Base-by-base conservation (phyloP, 2,888 invertebrate genomes). In the Mechanitis messenoides region DNA sequence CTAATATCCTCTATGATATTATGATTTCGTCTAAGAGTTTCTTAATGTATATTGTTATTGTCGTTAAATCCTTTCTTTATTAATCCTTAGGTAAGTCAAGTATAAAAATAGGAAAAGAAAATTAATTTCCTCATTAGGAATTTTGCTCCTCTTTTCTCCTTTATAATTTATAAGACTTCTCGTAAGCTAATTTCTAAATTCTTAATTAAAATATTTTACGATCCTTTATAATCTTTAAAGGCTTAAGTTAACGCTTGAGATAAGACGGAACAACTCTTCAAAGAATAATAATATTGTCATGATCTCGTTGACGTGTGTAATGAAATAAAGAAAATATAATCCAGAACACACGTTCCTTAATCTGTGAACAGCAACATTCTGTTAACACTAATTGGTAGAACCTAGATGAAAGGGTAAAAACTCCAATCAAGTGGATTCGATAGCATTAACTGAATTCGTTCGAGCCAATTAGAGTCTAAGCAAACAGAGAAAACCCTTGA, bases 351-450 rank as follows among this genome's bases (percentile, higher is more conserved):
- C 20, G 20, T 20, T 1, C 20, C 20, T 20, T 20, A 20, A 20
- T 58, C 55, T 56, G 45, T 58, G 55, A 56, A 59, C 61, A 61
- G 58, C 35, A 63, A 45, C 56, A 56, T 59, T 57, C 54, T 54
- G 31, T 9, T 65, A 65, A 55, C 47, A 59, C 53, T 64, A 61
- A 68, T 64, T 63, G 63, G 58, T 59, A 56, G 57, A 61, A 64
- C 58, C 64, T 66, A 61, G 63, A 66, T 60, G 50, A 56, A 59
- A 53, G 55, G 20, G 50, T 53, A 46, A 61, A 59, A 64, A 63
- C 45, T 63, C 58, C 58, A 64, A 69, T 62, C 60, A 65, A 65
- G 61, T 63, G 55, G 62, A 63, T 69, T 64, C 58, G 62, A 63
- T 64, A 68, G 60, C 61, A 61, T 65, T 60, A 59, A 61, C 61